Conservation (phyloP, 2,797 vertebrate species). For the Toxotes lorentzi region DNA sequence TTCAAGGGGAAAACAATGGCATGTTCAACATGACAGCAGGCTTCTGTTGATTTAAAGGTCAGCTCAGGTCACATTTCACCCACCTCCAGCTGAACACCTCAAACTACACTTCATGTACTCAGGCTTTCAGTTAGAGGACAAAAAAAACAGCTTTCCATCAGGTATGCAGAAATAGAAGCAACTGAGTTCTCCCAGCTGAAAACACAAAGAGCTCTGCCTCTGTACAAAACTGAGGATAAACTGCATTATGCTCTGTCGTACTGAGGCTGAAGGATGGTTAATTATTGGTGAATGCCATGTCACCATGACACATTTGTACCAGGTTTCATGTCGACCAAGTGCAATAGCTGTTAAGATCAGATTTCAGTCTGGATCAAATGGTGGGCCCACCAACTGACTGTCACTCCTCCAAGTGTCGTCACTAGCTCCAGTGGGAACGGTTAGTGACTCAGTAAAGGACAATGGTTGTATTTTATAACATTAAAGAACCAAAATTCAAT, state of each 20-base stretch:
- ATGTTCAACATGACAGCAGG: constrained; percentile 6
- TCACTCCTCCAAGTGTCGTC: too few species aligned
- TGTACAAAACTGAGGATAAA: neutral
- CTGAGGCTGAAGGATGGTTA: neutral
- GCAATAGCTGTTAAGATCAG: neutral
- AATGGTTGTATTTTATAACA: neutral
- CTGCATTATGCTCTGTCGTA: neutral
- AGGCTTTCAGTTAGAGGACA: neutral
- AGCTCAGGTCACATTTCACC: neutral
- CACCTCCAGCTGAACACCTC: neutral
- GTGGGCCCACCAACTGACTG: neutral
- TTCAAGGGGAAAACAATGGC: neutral
- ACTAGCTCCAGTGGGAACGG: too few species aligned
- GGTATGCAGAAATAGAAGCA: neutral
- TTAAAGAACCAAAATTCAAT: neutral
- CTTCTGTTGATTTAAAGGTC: constrained; percentile 4
- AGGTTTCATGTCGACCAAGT: neutral
- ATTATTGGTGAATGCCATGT: neutral
- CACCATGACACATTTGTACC: neutral
- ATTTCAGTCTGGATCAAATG: neutral
- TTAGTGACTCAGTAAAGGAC: neutral
- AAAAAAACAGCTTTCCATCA: neutral
- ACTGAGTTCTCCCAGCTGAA: neutral
- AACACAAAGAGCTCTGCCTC: constrained; percentile 1
- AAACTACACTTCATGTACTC: neutral